phyloP scores from a whole-genome alignment of 2,888 invertebrate genomes.

The Lithophane semibrunnea region DNA sequence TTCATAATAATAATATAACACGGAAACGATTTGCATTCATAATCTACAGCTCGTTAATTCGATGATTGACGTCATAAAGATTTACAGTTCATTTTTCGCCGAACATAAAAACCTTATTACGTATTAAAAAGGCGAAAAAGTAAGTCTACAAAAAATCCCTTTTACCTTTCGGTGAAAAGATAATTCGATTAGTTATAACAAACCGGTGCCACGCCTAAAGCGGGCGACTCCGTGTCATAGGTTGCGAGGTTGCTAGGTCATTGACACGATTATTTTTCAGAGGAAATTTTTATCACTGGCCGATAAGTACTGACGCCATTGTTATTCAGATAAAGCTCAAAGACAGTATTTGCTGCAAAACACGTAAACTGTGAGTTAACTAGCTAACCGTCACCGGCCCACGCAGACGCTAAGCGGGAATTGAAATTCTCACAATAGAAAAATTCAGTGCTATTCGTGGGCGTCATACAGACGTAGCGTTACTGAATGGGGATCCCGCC shows the following conservation, averaged over 20 bases:
- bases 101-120: constrained; percentile 38
- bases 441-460: constrained; percentile 47
- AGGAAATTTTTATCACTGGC: constrained; percentile 71
- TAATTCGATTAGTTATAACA: constrained; percentile 64
- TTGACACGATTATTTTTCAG: constrained; percentile 70
- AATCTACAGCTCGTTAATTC: constrained; percentile 46
- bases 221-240: constrained; percentile 62
- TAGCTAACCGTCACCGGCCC: constrained; percentile 26
- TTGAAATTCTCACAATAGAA: constrained; percentile 56
- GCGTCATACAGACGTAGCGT: constrained; percentile 53
- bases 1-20: constrained; percentile 27
- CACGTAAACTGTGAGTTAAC: constrained; percentile 35
- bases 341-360: constrained; percentile 64
- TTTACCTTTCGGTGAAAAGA: constrained; percentile 39
- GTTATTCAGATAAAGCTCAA: constrained; percentile 68
- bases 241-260: constrained; percentile 67
- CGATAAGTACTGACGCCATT: constrained; percentile 72
- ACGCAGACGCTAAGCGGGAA: constrained; percentile 37
- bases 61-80: constrained; percentile 53
- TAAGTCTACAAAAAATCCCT: constrained; percentile 32
- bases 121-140: constrained; percentile 44
- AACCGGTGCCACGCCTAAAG: constrained; percentile 57
- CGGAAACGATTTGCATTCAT: constrained; percentile 47
- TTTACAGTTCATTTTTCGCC: constrained; percentile 48
- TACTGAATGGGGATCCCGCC: constrained; percentile 48